These are phyloP conservation scores for Heliconius nattereri DNA, from an alignment of 1,140 invertebrate genomes.

Conservation along the genomic window DNA sequence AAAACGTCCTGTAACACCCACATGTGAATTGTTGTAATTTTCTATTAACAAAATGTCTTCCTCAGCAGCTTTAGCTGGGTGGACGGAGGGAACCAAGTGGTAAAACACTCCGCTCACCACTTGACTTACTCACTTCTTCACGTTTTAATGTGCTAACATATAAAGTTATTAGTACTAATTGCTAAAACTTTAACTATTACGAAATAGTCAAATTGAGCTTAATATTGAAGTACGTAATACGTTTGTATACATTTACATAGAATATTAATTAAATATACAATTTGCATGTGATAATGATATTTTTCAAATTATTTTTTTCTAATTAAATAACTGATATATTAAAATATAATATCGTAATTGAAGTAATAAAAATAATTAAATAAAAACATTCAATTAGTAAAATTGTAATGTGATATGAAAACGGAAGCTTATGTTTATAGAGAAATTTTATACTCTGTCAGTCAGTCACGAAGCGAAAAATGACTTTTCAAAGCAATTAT, in stretches of 20 bases:
- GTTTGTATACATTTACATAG: background rate
- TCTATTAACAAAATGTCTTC: background rate
- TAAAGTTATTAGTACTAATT: background rate
- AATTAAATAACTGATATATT: background rate
- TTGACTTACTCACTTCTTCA: background rate
- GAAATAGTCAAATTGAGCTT: background rate
- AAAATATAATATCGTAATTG: background rate
- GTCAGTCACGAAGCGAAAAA: constrained; percentile 37
- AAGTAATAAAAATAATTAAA: background rate
- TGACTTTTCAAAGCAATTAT: constrained; percentile 38
- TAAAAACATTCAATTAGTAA: constrained; percentile 10
- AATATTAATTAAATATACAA: background rate
- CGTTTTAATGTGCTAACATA: background rate
- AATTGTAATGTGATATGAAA: constrained; percentile 20
- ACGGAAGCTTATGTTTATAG: constrained; percentile 18
- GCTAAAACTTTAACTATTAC: background rate
- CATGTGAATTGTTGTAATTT: constrained; percentile 20
- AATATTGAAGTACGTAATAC: background rate
- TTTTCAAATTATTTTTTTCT: background rate
- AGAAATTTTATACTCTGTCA: constrained; percentile 26
- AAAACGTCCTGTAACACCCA: constrained; percentile 45
- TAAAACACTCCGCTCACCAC: too few relatives aligned
- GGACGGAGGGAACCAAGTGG: too few relatives aligned
- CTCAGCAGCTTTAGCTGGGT: too few relatives aligned
- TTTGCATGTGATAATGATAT: background rate